These are phyloP conservation scores for Ectobius pallidus DNA, from an alignment of 2,888 invertebrate genomes.

Conservation along the genomic window DNA sequence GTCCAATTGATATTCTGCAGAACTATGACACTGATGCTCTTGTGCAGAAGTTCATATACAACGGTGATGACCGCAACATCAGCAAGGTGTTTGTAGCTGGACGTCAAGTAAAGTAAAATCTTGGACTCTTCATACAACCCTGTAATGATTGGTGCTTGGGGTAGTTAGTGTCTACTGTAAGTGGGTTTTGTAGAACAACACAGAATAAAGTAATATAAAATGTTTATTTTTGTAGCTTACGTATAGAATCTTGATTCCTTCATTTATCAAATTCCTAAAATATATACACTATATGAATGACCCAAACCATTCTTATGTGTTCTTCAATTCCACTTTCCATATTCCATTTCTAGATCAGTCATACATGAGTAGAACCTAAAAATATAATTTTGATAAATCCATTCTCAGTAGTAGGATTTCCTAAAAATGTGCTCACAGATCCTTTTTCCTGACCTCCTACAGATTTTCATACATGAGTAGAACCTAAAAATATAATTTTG, in stretches of 20 bases:
- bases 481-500: too few relatives aligned
- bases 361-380: background rate
- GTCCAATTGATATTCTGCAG: slow-evolving; percentile 48
- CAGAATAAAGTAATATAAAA: too few relatives aligned
- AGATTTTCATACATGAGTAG: too few relatives aligned
- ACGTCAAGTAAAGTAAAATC: slow-evolving; percentile 57
- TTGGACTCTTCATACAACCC: too few relatives aligned
- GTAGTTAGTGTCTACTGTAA: slow-evolving; percentile 11
- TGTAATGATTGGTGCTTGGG: background rate
- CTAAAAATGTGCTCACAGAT: too few relatives aligned
- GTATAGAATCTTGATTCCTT: too few relatives aligned
- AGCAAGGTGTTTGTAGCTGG: slow-evolving; percentile 77
- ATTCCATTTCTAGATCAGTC: background rate
- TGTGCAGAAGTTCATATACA: slow-evolving; percentile 76
- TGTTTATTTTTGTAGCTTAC: too few relatives aligned
- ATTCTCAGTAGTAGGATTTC: too few relatives aligned
- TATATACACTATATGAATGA: too few relatives aligned
- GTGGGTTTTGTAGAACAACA: too few relatives aligned
- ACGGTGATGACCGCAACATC: slow-evolving; percentile 86
- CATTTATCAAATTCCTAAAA: too few relatives aligned
- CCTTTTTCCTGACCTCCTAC: too few relatives aligned
- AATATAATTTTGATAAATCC: background rate
- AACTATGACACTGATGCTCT: slow-evolving; percentile 62
- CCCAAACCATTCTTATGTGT: background rate
- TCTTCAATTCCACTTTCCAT: background rate